Base-by-base conservation (phyloP, 2,797 vertebrate species). In the Moxostoma hubbsi region DNA sequence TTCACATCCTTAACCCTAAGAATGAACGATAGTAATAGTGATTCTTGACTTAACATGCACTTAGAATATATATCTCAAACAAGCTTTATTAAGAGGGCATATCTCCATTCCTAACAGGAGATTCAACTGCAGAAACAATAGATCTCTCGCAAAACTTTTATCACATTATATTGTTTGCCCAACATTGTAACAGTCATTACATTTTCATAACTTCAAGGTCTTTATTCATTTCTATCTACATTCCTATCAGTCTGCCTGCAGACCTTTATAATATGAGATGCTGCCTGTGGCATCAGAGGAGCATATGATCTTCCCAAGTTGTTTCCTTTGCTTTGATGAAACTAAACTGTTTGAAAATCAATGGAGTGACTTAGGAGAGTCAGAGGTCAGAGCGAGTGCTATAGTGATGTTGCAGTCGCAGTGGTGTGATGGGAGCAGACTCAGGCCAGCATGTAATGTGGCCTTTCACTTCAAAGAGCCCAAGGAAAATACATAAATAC, bases 401-500 rank as follows among this genome's bases (percentile, higher is more conserved):
- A 73, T 82, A 70, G 55, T 79, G 83, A 85, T 86, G 83, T 87
- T 90, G 89, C 83, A 88, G 88, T 88, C 82, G 81, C 86, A 83
- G 86, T 84, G 75, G 68, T 83, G 77, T 75, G 82, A 73, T 73
- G 69, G 84, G 79, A 78, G 82, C 82, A 81, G 85, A 87, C 85
- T 79, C 61, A 77, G 83, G 82, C 85, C 78, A 82, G 87, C 87
- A 87, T 83, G 86, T 88, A 88, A 87, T 51, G 24, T 66, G 79
- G 81, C 86, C 83, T 84, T 77, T 50, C 80, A 91, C 91, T 91
- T 93, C 92, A 93, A 93, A 93, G 90, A 66, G 71, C 83, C 80
- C 83, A 91, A 92, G 89, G 90, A 92, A 93, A 92, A 93, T 90
- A 92, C 88, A 92, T 92, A 93, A 92, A 92, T 92, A 90, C 87